Evolutionary conservation across 2,888 invertebrate species (phyloP).

Genomic region (Lasioglossum morio): DNA sequence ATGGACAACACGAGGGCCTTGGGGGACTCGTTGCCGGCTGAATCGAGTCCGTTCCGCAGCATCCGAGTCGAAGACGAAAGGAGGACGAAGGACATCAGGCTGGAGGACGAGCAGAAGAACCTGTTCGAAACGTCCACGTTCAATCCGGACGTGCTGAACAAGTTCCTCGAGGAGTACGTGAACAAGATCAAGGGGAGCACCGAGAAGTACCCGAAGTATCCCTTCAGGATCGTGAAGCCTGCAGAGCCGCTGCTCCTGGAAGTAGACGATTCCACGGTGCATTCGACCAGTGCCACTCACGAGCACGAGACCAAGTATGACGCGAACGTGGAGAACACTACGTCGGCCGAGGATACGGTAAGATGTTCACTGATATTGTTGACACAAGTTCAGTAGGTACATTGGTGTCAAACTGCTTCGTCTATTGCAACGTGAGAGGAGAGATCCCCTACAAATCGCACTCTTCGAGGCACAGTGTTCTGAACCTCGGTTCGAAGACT

Average conservation of each 20-base stretch:
- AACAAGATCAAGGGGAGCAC: constrained; percentile 85
- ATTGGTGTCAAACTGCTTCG: no score
- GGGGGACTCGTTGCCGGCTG: constrained; percentile 75
- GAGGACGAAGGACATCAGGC: constrained; percentile 70
- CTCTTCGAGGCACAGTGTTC: no score
- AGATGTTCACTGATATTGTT: neutral
- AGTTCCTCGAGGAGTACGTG: constrained; percentile 87
- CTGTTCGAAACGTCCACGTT: constrained; percentile 82
- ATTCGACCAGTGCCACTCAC: neutral
- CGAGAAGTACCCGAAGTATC: constrained; percentile 73
- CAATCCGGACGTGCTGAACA: constrained; percentile 87
- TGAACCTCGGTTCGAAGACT: no score
- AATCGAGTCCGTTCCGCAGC: constrained; percentile 81
- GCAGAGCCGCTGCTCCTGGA: constrained; percentile 66
- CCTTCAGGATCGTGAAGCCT: constrained; percentile 71
- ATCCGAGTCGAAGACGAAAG: constrained; percentile 76
- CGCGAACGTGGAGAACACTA: constrained; percentile 46
- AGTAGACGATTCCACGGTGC: constrained; percentile 55
- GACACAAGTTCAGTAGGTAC: neutral
- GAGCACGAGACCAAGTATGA: constrained; percentile 39
- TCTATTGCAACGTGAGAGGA: no score
- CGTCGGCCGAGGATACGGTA: constrained; percentile 51
- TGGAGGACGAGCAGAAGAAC: constrained; percentile 73
- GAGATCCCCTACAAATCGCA: no score
- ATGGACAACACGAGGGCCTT: constrained; percentile 59